Conservation (phyloP, 2,113 vertebrate genomes). For the Pelmatolapia mariae region DNA sequence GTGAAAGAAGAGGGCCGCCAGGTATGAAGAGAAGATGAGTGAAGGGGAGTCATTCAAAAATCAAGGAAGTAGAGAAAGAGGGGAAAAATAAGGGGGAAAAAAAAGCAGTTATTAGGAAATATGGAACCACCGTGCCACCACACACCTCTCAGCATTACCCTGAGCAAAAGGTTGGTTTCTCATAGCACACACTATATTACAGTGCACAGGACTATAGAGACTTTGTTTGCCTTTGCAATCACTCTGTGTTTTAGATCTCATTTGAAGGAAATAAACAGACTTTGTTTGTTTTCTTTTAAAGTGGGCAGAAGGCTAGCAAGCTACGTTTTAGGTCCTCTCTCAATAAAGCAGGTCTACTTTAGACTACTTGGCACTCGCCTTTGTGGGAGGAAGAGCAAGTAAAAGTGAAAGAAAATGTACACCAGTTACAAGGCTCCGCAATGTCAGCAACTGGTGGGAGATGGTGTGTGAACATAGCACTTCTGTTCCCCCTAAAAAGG, state of each 20-base stretch:
- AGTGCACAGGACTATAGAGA: neutral
- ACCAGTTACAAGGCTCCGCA: neutral
- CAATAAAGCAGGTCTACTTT: neutral
- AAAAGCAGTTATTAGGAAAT: neutral
- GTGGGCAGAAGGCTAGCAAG: neutral
- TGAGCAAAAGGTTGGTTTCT: neutral
- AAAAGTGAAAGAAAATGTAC: neutral
- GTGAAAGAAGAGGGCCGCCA: neutral
- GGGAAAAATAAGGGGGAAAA: neutral
- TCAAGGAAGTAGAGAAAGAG: neutral
- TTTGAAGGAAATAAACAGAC: neutral
- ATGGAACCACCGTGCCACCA: neutral
- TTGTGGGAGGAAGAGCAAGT: neutral
- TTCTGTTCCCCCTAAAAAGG: neutral
- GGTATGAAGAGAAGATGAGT: neutral
- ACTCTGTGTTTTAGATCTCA: neutral
- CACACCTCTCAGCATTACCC: neutral
- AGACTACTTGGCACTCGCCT: neutral
- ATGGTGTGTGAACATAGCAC: neutral
- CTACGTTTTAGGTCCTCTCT: fast-evolving
- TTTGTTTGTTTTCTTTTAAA: neutral
- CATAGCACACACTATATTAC: neutral
- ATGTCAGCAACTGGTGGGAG: neutral
- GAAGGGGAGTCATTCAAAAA: neutral
- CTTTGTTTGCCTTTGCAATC: neutral